These are phyloP conservation scores for Emesis furor DNA, from an alignment of 2,888 invertebrate genomes.

Conservation along the genomic window DNA sequence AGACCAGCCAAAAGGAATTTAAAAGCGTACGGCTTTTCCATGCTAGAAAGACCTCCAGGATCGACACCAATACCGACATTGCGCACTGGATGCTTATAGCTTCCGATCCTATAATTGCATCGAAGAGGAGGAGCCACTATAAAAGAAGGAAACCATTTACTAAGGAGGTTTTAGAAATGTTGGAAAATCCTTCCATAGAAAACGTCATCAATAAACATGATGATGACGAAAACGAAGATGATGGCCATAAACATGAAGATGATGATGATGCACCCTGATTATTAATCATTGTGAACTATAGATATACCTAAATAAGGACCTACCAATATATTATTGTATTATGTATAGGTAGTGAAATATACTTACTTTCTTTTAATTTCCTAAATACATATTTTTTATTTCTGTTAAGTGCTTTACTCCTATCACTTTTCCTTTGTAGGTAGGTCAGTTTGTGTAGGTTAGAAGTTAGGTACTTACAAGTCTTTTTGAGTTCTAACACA, in stretches of 20 bases:
- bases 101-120: conserved; percentile 6
- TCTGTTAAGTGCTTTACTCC: neutral
- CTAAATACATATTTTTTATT: conserved; percentile 9
- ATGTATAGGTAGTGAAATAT: neutral
- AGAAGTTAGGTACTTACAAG: too few species aligned
- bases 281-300: neutral
- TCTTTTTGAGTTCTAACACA: too few species aligned
- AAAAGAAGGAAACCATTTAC: conserved; percentile 11
- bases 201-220: neutral
- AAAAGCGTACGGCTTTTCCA: neutral
- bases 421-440: neutral
- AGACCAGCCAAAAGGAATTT: neutral
- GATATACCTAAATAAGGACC: neutral
- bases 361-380: neutral
- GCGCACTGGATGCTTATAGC: conserved; percentile 7
- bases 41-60: neutral
- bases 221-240: conserved; percentile 1
- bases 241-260: neutral
- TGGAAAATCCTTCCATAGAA: neutral
- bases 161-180: conserved; percentile 12
- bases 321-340: conserved; percentile 16
- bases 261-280: neutral
- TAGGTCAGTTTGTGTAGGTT: too few species aligned
- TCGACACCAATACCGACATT: neutral
- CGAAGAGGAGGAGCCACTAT: conserved; percentile 11